Evolutionary conservation across 2,113 vertebrate species (phyloP).

Genomic region (Oriolus oriolus): DNA sequence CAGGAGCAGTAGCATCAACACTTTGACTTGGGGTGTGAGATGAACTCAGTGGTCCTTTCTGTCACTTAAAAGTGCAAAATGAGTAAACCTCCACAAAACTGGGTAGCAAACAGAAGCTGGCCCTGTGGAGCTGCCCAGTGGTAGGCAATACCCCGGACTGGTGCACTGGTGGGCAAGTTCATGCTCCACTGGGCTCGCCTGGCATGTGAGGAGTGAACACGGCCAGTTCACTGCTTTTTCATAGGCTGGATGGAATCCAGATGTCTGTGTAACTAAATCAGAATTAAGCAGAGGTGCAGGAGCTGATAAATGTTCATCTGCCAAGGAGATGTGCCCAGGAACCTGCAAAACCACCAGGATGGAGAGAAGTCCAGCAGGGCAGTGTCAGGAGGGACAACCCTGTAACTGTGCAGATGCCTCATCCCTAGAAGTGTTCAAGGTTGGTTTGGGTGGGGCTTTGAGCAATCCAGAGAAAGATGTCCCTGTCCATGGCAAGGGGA

Average conservation of each 20-base stretch:
- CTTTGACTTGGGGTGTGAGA: not conserved
- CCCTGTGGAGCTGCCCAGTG: not conserved
- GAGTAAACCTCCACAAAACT: not conserved
- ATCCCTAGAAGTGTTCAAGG: not conserved
- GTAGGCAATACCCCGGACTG: not conserved
- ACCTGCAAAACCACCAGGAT: not conserved
- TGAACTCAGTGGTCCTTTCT: not conserved
- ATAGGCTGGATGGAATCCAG: not conserved
- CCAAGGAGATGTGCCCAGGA: not conserved
- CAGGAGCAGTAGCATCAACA: not conserved
- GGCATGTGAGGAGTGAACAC: rapidly evolving
- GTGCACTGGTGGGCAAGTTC: not conserved
- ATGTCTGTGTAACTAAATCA: not conserved
- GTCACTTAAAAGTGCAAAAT: not conserved
- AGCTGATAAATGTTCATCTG: not conserved
- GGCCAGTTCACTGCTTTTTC: not conserved
- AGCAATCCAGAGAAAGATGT: not conserved
- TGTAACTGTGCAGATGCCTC: not conserved
- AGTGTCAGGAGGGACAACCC: not conserved
- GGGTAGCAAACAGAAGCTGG: not conserved
- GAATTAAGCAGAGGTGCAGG: not conserved
- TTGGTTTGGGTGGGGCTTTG: not conserved
- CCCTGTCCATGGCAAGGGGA: not conserved
- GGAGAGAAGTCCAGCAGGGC: not conserved
- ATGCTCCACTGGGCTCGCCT: not conserved